These are phyloP conservation scores for Ia io DNA, from an alignment of 2,113 vertebrate genomes.

Conservation along the genomic window DNA sequence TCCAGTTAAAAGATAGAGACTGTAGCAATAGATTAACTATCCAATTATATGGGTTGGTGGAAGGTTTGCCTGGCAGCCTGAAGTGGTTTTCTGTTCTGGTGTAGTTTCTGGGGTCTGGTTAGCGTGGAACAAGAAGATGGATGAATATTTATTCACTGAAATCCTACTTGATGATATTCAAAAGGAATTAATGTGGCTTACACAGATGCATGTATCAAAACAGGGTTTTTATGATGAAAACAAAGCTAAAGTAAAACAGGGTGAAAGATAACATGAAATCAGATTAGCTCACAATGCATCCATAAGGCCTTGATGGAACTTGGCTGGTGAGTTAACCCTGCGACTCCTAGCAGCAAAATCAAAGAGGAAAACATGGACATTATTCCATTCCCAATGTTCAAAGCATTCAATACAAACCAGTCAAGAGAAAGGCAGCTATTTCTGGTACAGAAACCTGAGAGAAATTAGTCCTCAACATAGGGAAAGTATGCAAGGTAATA, in stretches of 20 bases:
- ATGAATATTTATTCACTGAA: neutral
- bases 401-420: neutral
- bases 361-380: neutral
- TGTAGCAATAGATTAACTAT: neutral
- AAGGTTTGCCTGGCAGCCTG: neutral
- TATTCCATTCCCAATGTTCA: neutral
- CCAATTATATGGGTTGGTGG: neutral
- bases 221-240: neutral
- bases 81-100: neutral
- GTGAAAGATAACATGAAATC: neutral
- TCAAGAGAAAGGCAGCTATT: neutral
- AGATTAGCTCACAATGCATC: neutral
- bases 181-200: neutral
- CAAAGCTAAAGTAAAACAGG: neutral
- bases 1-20: neutral
- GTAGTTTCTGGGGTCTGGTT: neutral
- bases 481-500: neutral
- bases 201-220: neutral
- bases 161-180: neutral
- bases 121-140: neutral
- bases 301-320: neutral
- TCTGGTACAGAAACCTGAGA: neutral
- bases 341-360: neutral
- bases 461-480: neutral
- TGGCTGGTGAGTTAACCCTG: neutral